These are phyloP conservation scores for Drosophila serrata DNA, from an alignment of 1,140 invertebrate genomes.

Conservation along the genomic window DNA sequence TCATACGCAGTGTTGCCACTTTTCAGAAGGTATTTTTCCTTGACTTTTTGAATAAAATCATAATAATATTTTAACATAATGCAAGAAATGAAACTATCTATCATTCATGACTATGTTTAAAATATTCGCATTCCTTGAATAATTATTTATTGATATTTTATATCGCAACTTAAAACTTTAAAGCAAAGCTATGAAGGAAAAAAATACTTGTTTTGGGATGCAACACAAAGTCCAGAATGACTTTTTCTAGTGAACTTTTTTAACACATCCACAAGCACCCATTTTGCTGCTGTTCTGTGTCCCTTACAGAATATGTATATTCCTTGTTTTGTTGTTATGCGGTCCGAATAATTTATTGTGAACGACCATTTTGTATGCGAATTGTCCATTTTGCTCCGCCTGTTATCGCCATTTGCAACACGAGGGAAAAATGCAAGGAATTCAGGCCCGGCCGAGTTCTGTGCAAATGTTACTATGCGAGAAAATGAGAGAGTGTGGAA, in stretches of 20 bases:
- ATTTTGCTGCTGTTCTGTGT: background rate
- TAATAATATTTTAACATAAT: no score
- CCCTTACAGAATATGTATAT: slow-evolving; percentile 5
- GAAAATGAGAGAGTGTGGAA: background rate
- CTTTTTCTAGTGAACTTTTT: slow-evolving; percentile 13
- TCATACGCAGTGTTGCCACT: no score
- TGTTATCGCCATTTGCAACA: slow-evolving; percentile 54
- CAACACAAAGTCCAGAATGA: background rate
- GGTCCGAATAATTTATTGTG: slow-evolving; percentile 45
- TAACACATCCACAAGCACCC: background rate
- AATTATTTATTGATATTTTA: background rate
- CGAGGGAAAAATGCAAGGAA: slow-evolving; percentile 36
- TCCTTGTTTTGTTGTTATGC: slow-evolving; percentile 23
- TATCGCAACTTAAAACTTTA: background rate
- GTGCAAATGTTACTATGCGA: slow-evolving; percentile 11
- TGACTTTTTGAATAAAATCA: background rate
- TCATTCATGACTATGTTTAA: no score
- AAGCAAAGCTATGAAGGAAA: background rate
- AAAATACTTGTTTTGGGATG: background rate
- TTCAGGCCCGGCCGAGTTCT: slow-evolving; percentile 26
- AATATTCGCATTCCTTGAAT: no score
- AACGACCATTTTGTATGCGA: slow-evolving; percentile 27
- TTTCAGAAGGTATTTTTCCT: no score
- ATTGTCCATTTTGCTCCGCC: slow-evolving; percentile 34
- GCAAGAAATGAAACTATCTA: no score